Base-by-base conservation (phyloP, 2,113 vertebrate genomes). In the Neotoma lepida region DNA sequence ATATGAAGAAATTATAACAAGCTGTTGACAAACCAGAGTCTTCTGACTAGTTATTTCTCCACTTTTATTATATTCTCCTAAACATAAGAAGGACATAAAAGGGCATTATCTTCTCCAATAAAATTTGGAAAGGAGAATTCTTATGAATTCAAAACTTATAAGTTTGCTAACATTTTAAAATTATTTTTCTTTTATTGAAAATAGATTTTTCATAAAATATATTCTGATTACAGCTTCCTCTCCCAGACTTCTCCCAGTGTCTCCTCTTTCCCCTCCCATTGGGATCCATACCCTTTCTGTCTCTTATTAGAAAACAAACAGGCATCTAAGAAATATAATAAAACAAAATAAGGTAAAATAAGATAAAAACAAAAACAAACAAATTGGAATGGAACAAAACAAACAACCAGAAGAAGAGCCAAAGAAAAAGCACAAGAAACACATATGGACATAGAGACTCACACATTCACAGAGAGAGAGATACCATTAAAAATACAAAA, bases 1-100 rank as follows among this genome's bases (percentile, higher is more conserved):
- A 89, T 58, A 86, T n/a, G 76, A 82, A 86, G 12, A 90, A 89
- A 78, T 51, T 54, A 71, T 56, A 44, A 91, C 82, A 93, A 78
- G 33, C 20, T 78, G 49, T 68, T 90, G 88, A 22, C 4, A 77
- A 87, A 44, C 35, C 13, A 68, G 87, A 71, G 12, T 86, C 9
- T 39, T 89, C 64, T 58, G 51, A 64, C 13, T 9, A 77, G 73
- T 78, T 82, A 33, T 49, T 54, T 88, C 74, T 91, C 58, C 12
- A 35, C 14, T 84, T 66, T 92, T 6, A 68, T 2, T 44, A 66
- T 35, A 49, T 49, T 86, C 4, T 73, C 28, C 39, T 73, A 10
- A 61, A 18, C n/a, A 22, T 28, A 56, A 88, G 6, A 58, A 85
- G 9, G 24, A 86, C 1, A 58, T 61, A 82, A 76, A 61, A 68